Conservation (phyloP, 1,140 invertebrate species). For the Drosophila sturtevanti region DNA sequence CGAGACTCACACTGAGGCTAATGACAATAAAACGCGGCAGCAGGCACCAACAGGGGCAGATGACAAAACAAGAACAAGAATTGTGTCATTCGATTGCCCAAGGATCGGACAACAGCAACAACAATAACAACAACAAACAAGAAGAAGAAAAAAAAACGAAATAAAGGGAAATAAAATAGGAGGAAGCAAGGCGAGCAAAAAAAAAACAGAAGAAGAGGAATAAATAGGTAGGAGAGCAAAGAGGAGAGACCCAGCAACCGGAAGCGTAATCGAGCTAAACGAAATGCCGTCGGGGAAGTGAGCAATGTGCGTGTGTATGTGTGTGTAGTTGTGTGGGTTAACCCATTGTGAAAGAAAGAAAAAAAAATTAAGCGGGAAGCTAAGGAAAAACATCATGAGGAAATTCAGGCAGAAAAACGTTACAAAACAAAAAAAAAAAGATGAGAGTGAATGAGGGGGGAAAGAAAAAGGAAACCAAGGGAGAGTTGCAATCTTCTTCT, state of each 20-base stretch:
- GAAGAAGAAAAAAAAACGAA: no score
- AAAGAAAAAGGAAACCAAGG: neutral
- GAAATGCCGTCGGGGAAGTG: slow-evolving; percentile 65
- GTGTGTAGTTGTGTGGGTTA: slow-evolving; percentile 45
- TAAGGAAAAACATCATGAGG: slow-evolving; percentile 72
- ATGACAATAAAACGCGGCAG: slow-evolving; percentile 62
- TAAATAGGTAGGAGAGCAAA: neutral
- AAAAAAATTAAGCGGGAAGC: slow-evolving; percentile 67
- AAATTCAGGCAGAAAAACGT: slow-evolving; percentile 39
- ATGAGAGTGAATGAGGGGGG: slow-evolving; percentile 3
- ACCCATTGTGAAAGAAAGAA: slow-evolving; percentile 56
- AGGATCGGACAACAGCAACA: slow-evolving; percentile 47
- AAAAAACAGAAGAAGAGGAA: no score
- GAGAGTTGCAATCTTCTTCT: neutral
- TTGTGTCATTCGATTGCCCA: slow-evolving; percentile 72
- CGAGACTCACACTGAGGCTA: slow-evolving; percentile 50
- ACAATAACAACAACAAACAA: no score
- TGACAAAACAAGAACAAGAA: slow-evolving; percentile 70
- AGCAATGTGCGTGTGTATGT: slow-evolving; percentile 39
- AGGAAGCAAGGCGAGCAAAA: neutral
- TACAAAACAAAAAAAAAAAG: slow-evolving; percentile 2
- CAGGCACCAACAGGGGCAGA: slow-evolving; percentile 53
- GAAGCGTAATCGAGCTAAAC: slow-evolving; percentile 78
- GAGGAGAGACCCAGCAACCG: slow-evolving; percentile 42
- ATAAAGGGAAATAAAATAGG: slow-evolving; percentile 15